phyloP scores from a whole-genome alignment of 2,113 vertebrate species.

The Elephantulus edwardii region DNA sequence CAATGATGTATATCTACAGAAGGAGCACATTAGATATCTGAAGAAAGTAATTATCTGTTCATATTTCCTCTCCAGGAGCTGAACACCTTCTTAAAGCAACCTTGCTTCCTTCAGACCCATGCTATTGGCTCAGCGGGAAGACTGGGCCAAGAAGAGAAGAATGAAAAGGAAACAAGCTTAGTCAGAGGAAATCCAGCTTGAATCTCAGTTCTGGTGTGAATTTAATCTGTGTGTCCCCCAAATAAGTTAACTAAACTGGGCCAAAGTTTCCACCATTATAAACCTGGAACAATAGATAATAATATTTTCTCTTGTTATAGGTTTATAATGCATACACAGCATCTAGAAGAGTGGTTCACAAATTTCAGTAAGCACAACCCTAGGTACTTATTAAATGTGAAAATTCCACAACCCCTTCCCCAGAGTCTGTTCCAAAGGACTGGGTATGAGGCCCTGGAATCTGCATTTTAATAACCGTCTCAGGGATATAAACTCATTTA shows the following conservation, averaged over 20 bases:
- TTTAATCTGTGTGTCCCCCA: neutral
- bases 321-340: neutral
- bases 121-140: rapidly evolving
- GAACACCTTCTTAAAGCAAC: neutral
- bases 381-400: neutral
- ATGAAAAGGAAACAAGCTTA: neutral
- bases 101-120: neutral
- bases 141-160: neutral
- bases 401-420: neutral
- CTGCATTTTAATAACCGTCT: slow-evolving; percentile 3
- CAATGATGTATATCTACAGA: neutral
- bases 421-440: neutral
- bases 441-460: neutral
- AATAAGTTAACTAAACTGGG: neutral
- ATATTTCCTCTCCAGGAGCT: neutral
- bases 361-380: neutral
- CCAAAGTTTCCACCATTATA: neutral
- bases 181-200: neutral
- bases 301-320: neutral
- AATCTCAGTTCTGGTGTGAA: neutral
- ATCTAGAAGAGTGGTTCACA: neutral
- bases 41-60: neutral
- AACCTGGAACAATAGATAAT: neutral
- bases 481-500: neutral
- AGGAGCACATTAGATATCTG: neutral